phyloP scores from a whole-genome alignment of 2,888 invertebrate species.

The Mesorhabditis spiculigera region DNA sequence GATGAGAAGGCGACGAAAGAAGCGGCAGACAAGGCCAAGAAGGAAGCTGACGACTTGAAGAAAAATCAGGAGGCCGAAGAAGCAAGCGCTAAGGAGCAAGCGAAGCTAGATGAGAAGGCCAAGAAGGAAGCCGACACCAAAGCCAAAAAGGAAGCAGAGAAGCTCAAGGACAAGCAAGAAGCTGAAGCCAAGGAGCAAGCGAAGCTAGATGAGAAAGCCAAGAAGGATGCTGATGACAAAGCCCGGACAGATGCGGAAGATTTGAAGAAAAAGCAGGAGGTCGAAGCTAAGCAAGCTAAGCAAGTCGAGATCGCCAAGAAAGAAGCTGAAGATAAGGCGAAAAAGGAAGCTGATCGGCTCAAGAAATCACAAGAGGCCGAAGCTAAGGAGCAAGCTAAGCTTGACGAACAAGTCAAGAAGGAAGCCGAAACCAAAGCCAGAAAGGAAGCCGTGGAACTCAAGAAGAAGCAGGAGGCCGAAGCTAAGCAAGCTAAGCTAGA shows the following conservation, averaged over 20 bases:
- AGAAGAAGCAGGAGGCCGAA: slow-evolving; percentile 16
- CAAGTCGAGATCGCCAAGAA: too few species aligned
- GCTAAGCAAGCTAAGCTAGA: slow-evolving; percentile 16
- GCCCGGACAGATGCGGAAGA: too few species aligned
- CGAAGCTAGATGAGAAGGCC: slow-evolving; percentile 10
- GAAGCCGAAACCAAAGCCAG: slow-evolving; percentile 16
- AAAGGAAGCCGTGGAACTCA: slow-evolving; percentile 7
- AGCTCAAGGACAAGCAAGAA: slow-evolving; percentile 17
- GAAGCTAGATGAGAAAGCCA: slow-evolving; percentile 9
- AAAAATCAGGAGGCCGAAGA: slow-evolving; percentile 8
- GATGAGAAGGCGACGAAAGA: slow-evolving; percentile 17
- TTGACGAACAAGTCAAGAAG: slow-evolving; percentile 11
- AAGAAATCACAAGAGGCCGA: slow-evolving; percentile 13
- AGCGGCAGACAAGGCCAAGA: slow-evolving; percentile 11
- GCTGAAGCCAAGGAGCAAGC: slow-evolving; percentile 10
- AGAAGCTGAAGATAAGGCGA: too few species aligned
- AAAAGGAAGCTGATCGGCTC: slow-evolving; percentile 4
- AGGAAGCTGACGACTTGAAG: not conserved
- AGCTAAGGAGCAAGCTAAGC: not conserved
- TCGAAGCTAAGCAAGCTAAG: not conserved
- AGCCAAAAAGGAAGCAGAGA: slow-evolving; percentile 10
- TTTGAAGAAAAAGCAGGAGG: not conserved
- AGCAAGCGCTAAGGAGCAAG: slow-evolving; percentile 7
- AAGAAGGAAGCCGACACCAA: slow-evolving; percentile 17
- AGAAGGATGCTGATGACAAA: slow-evolving; percentile 13